These are phyloP conservation scores for Mesembrinibis cayennensis DNA, from an alignment of 2,113 vertebrate genomes.

Conservation along the genomic window DNA sequence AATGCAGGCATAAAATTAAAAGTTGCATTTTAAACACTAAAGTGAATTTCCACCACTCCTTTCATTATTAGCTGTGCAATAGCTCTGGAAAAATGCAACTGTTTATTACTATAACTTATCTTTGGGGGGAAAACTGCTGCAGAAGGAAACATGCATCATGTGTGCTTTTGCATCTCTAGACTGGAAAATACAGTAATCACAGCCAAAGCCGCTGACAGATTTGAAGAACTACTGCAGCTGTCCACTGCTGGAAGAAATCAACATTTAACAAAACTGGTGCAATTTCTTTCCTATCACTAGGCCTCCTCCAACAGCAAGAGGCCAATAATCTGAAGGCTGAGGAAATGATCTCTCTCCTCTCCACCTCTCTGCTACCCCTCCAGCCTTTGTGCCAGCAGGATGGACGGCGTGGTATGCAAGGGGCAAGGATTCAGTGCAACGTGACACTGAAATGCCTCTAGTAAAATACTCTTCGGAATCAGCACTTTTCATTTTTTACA, in stretches of 20 bases:
- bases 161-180: neutral
- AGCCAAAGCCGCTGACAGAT: neutral
- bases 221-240: neutral
- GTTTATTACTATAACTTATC: neutral
- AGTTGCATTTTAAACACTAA: neutral
- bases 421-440: neutral
- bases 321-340: neutral
- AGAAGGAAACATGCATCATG: neutral
- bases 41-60: neutral
- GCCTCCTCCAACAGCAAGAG: neutral
- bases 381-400: neutral
- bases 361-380: too few relatives aligned
- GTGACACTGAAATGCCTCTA: neutral
- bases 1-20: neutral
- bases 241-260: neutral
- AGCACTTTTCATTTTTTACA: neutral
- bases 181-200: neutral
- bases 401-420: fast-evolving
- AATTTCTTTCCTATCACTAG: neutral
- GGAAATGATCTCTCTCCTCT: neutral
- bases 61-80: neutral
- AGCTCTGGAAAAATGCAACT: neutral
- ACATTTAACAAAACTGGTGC: neutral
- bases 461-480: neutral
- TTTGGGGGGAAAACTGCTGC: neutral